Evolutionary conservation across 2,797 vertebrate species (phyloP), one percentile per base, ranked within the genome.

Genomic region (Hozukius guyotensis): DNA sequence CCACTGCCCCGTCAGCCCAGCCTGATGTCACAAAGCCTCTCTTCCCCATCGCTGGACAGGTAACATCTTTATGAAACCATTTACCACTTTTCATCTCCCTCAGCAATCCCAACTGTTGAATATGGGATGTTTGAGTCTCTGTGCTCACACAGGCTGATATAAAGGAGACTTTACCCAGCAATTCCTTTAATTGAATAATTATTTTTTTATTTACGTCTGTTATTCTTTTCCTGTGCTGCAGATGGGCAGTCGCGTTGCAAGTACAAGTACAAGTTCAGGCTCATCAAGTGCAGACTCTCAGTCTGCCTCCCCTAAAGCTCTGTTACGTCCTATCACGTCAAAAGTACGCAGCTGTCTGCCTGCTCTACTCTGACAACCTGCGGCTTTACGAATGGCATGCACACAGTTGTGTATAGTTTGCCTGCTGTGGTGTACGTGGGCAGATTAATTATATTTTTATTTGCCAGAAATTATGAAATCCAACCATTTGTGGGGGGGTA

Each of bases 41-140:
- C 75, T 99, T 99, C 90, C 98, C 98, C 27, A 98, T 97, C 22
- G 97, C 97, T 0, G 98, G 96, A 87, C 98, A 98, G 97, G 98
- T 99, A 96, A 73, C 77, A 5, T n/a, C 29, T 2, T 57, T 10
- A 49, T 59, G 60, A 52, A 1, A 16, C 27, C 4, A 11, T 68
- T 34, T 38, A 34, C 9, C 0, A 34, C 5, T 57, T 62, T 42
- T 38, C 8, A 22, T 22, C 24, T 67, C 11, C 13, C 25, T 27
- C 56, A 25, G 20, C 6, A 12, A 27, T 65, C 46, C 49, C 13
- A 72, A 27, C 49, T 62, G 14, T 59, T 38, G 38, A 57, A 32
- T 11, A 18, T 14, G 4, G 42, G 38, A 66, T 72, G 9, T 69
- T 71, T 57, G 10, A 72, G 13, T 38, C 12, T n/a, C 14, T 68